phyloP scores from a whole-genome alignment of 2,888 invertebrate species.

The Aplocera efformata region DNA sequence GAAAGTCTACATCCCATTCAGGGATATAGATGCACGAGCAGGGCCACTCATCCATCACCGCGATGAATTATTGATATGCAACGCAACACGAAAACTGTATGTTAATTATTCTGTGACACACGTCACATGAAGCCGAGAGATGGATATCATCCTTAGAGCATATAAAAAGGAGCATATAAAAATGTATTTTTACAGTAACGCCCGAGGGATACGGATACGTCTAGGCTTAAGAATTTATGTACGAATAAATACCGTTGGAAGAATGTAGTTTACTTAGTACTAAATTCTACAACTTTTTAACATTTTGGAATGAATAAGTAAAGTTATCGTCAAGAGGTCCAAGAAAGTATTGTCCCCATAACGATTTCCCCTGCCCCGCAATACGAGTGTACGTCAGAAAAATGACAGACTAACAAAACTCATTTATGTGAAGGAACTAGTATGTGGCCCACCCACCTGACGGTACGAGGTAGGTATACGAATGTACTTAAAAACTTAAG shows the following conservation, averaged over 20 bases:
- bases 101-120: too few relatives aligned
- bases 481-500: too few relatives aligned
- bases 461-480: too few relatives aligned
- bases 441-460: too few relatives aligned
- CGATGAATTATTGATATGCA: conserved; percentile 58
- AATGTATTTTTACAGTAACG: conserved; percentile 14
- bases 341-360: too few relatives aligned
- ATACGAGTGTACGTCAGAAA: too few relatives aligned
- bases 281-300: not conserved
- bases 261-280: not conserved
- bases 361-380: too few relatives aligned
- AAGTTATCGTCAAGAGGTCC: too few relatives aligned
- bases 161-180: conserved; percentile 10
- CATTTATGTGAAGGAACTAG: too few relatives aligned
- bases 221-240: conserved; percentile 13
- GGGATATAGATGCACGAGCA: conserved; percentile 27
- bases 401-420: too few relatives aligned
- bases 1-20: conserved; percentile 26
- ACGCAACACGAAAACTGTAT: conserved; percentile 24
- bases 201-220: conserved; percentile 12
- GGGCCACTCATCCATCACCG: conserved; percentile 41
- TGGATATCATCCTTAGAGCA: conserved; percentile 12
- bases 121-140: too few relatives aligned
- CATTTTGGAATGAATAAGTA: too few relatives aligned
- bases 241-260: conserved; percentile 7